Percentiles rank a stretch among this genome's conserved stretches.
Conservation (phyloP, 2,888 invertebrate species). For the Drosophila buzzatii region DNA sequence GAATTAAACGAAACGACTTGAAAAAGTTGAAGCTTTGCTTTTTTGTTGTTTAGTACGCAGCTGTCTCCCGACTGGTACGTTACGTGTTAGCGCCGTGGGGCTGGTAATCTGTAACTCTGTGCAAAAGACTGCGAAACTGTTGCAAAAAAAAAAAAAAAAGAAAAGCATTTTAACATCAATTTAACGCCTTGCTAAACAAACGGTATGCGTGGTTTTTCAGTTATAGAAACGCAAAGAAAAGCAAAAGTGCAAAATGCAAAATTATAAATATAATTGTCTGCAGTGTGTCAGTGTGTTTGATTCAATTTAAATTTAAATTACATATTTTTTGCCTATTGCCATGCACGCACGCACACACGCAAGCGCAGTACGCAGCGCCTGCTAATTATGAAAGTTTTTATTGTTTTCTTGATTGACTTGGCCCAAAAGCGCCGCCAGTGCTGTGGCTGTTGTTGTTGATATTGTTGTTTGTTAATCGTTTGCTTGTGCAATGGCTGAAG, state of each 20-base stretch:
- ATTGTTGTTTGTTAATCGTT: conserved; percentile 36
- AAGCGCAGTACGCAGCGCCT: conserved; percentile 29
- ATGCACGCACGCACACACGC: conserved; percentile 24
- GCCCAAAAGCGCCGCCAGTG: conserved; percentile 33
- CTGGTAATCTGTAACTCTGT: conserved; percentile 63
- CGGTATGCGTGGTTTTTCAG: conserved; percentile 55
- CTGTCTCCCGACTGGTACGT: conserved; percentile 72
- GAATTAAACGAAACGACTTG: conserved; percentile 78
- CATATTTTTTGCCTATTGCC: conserved; percentile 5
- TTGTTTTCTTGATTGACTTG: conserved; percentile 49
- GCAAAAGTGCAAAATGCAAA: conserved; percentile 64
- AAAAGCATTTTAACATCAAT: conserved; percentile 39
- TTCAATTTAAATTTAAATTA: conserved; percentile 49
- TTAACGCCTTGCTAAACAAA: conserved; percentile 62
- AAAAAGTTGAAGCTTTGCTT: conserved; percentile 71
- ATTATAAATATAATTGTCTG: conserved; percentile 52
- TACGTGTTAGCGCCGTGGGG: conserved; percentile 67
- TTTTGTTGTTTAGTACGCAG: conserved; percentile 75
- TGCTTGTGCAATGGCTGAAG: conserved; percentile 59
- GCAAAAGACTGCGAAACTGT: conserved; percentile 13
- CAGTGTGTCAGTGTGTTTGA: conserved; percentile 62
- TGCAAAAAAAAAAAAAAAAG: conserved; percentile 33
- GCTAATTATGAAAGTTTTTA: conserved; percentile 79
- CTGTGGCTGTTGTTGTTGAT: conserved; percentile 6
- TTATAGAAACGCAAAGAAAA: conserved; percentile 49